Evolutionary conservation across 2,113 vertebrate species (phyloP), one percentile per base, ranked within the genome.

Genomic region (Atractosteus spatula): DNA sequence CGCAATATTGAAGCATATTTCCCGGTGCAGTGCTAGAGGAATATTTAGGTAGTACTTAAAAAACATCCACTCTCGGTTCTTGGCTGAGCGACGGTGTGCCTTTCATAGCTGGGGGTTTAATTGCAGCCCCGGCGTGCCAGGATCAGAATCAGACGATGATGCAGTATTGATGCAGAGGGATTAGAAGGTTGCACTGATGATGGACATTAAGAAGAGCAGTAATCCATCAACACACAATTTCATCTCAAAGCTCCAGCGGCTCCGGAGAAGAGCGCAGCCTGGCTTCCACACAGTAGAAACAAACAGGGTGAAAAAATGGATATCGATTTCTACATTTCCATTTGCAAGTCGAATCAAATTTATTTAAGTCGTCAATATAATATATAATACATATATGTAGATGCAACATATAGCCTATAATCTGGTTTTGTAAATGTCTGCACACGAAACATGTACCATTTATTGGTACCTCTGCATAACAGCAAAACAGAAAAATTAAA

Each of bases 161-260:
- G 54, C 17, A 59, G 69, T 73, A 67, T 42, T 61, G 69, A 76
- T 72, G 66, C 17, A 54, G 4, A 1, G 62, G 68, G 16, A 61
- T 59, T 51, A 55, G 69, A 44, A 10, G 47, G 7, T 47, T 63
- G 4, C n/a, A 43, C 41, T 6, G 55, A 16, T 44, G 12, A 62
- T n/a, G 16, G 45, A 3, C 41, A 7, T 74, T 47, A 51, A 66
- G 63, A 59, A 12, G 56, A 41, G 47, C n/a, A 13, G 4, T 56
- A 54, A 44, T 14, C 69, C 57, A 54, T 71, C 61, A 54, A 41
- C 56, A 7, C 44, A 63, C 44, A 16, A 71, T 71, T 54, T 70
- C 56, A 61, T 41, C 43, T 62, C 44, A 44, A 41, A 69, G 56
- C 41, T 29, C 29, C 29, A 29, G 29, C 68, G 4, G 12, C 7